Base-by-base conservation (phyloP, 2,797 vertebrate genomes). In the Gambelia wislizenii region DNA sequence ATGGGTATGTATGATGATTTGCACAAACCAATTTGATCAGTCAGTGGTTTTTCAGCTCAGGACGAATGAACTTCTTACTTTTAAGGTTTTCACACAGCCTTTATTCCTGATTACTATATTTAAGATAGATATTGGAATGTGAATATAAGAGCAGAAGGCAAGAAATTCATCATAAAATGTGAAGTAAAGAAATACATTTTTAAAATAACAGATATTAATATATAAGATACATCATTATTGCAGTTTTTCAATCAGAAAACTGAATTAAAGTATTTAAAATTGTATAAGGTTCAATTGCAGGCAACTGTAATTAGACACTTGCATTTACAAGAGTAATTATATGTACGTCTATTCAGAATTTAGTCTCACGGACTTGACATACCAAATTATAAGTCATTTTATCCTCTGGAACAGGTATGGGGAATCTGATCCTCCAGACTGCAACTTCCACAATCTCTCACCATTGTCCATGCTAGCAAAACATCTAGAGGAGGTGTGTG, bases 301-400 rank as follows among this genome's bases (percentile, higher is more conserved):
- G 69, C 88, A 81, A 2, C 83, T 85, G 42, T 54, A 89, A 70
- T 1, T 30, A 77, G 83, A 87, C 59, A 64, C 18, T 87, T 84
- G 59, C 61, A 59, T 22, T 77, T 59, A 13, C 27, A 33, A 27
- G 30, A 64, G 0, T 0, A 3, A 16, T 14, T 27, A 10, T 77
- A 47, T 77, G 44, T 27, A 77, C 49, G 4, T 49, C 75, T 77
- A 77, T 30, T 33, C 27, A 49, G 44, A 47, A 30, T 13, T 49
- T 77, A 76, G 16, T 44, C 20, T 20, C 42, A 76, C 9, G 13
- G 22, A 72, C 3, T 75, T 42, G 7, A 72, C 39, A 72, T 14
- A 39, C 3, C 14, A 76, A 76, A 44, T 12, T 14, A 72, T 72
- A 6, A 0, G 2, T 72, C 14, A 72, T 39, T 39, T 39, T 39